Conservation (phyloP, 2,888 invertebrate genomes). For the Mellilla xanthometata region DNA sequence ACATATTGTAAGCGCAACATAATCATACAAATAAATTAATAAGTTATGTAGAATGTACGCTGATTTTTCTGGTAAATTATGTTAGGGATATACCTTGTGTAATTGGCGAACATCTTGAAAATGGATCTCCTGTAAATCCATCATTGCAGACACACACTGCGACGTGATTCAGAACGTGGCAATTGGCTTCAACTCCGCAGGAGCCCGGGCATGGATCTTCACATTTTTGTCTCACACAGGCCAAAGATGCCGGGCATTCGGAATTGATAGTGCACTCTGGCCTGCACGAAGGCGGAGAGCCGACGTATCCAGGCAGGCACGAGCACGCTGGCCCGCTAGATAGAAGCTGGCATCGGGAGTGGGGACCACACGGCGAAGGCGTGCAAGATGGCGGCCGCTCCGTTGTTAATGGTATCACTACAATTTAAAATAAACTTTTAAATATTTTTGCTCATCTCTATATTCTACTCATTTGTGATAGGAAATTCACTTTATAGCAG, state of each 20-base stretch:
- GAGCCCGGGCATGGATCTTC: constrained; percentile 92
- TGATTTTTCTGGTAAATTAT: too few relatives aligned
- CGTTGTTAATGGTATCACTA: constrained; percentile 71
- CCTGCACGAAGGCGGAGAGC: constrained; percentile 90
- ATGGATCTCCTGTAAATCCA: constrained; percentile 91
- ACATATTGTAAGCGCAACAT: too few relatives aligned
- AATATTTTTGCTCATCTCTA: too few relatives aligned
- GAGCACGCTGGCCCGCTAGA: constrained; percentile 90
- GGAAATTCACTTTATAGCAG: too few relatives aligned
- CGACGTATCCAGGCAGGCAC: constrained; percentile 89
- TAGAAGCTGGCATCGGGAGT: constrained; percentile 89
- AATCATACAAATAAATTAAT: too few relatives aligned
- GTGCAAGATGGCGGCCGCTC: constrained; percentile 89
- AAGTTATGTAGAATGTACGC: too few relatives aligned
- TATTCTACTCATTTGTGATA: too few relatives aligned
- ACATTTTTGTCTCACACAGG: constrained; percentile 91
- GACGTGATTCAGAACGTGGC: constrained; percentile 90
- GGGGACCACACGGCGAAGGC: constrained; percentile 93
- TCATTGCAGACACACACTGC: constrained; percentile 91
- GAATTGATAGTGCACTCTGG: constrained; percentile 91
- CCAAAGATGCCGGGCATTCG: constrained; percentile 89
- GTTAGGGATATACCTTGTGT: constrained; percentile 57
- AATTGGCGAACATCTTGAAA: constrained; percentile 86
- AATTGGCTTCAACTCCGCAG: constrained; percentile 90
- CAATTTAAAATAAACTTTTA: too few relatives aligned